Evolutionary conservation across 2,797 vertebrate genomes (phyloP).

Genomic region (Phrynocephalus forsythii): DNA sequence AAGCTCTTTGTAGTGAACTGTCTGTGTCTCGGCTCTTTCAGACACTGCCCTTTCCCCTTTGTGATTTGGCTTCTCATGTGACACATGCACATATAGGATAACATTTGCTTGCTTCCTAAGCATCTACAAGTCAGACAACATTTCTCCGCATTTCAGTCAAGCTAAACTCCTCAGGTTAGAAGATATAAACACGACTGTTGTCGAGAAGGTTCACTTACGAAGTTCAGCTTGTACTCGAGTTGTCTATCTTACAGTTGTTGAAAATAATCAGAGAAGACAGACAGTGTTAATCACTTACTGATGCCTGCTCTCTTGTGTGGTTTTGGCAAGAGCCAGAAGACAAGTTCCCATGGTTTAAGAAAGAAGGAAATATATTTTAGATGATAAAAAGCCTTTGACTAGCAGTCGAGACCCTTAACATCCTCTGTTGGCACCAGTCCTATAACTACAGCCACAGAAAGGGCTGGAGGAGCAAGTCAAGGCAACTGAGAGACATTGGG

Average conservation of each 20-base stretch:
- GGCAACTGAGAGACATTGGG: too few species aligned
- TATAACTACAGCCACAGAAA: neutral
- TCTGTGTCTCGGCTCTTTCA: neutral
- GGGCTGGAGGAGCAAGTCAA: neutral
- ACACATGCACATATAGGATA: conserved; percentile 36
- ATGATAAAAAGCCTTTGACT: conserved; percentile 46
- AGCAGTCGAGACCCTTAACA: conserved; percentile 2
- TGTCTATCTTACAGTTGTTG: conserved; percentile 60
- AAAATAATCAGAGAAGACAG: conserved; percentile 62
- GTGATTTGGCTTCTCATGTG: neutral
- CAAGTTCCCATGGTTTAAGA: conserved; percentile 67
- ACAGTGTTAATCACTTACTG: conserved; percentile 71
- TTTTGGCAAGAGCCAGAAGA: conserved; percentile 72
- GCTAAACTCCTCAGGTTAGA: conserved; percentile 53
- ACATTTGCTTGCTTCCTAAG: conserved; percentile 50
- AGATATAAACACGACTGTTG: conserved; percentile 45
- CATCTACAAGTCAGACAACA: conserved; percentile 57
- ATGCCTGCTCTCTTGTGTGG: conserved; percentile 64
- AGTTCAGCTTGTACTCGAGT: conserved; percentile 50
- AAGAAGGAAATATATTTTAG: conserved; percentile 60
- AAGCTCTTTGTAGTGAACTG: conserved; percentile 34
- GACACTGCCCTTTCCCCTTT: conserved; percentile 11
- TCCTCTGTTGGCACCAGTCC: conserved; percentile 4
- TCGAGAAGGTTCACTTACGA: conserved; percentile 46
- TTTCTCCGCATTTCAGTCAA: conserved; percentile 18